These are phyloP conservation scores for Pterois miles DNA, from an alignment of 2,797 vertebrate species.

Conservation along the genomic window DNA sequence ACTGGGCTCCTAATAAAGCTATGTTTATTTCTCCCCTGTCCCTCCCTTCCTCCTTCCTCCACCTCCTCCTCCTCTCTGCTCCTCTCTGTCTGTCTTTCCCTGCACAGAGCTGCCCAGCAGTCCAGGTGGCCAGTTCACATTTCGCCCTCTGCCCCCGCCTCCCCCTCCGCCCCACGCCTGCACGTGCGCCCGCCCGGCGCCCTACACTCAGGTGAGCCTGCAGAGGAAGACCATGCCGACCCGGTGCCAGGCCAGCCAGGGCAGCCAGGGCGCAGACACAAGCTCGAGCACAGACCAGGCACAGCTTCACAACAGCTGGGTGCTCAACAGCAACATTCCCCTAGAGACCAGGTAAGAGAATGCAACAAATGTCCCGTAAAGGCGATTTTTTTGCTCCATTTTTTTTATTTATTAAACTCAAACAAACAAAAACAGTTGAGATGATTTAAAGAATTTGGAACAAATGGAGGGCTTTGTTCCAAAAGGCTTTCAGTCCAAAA, in stretches of 20 bases:
- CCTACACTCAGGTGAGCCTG: slow-evolving; percentile 90
- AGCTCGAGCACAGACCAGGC: slow-evolving; percentile 73
- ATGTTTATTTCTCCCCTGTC: slow-evolving; percentile 67
- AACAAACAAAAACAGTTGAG: neutral
- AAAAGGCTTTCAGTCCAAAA: slow-evolving; percentile 31
- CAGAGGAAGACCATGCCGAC: slow-evolving; percentile 94
- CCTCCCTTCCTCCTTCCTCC: neutral
- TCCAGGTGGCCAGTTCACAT: slow-evolving; percentile 94
- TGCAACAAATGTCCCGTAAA: neutral
- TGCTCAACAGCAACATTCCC: slow-evolving; percentile 96
- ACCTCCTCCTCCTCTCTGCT: slow-evolving; percentile 11
- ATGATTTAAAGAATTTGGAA: slow-evolving; percentile 10
- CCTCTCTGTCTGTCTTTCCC: slow-evolving; percentile 9
- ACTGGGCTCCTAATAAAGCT: slow-evolving; percentile 70
- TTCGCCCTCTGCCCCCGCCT: slow-evolving; percentile 91
- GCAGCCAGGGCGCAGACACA: slow-evolving; percentile 83
- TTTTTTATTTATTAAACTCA: neutral
- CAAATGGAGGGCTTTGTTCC: slow-evolving; percentile 5
- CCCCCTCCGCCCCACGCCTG: slow-evolving; percentile 93
- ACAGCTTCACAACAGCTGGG: slow-evolving; percentile 97
- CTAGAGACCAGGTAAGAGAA: slow-evolving; percentile 92
- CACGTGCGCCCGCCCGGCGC: slow-evolving; percentile 90
- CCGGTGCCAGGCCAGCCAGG: slow-evolving; percentile 90
- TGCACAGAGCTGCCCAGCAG: slow-evolving; percentile 90
- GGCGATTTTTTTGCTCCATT: neutral